Evolutionary conservation across 1,140 invertebrate genomes (phyloP), one percentile per base, ranked within the genome.

Genomic region (Polypedilum pembai): DNA sequence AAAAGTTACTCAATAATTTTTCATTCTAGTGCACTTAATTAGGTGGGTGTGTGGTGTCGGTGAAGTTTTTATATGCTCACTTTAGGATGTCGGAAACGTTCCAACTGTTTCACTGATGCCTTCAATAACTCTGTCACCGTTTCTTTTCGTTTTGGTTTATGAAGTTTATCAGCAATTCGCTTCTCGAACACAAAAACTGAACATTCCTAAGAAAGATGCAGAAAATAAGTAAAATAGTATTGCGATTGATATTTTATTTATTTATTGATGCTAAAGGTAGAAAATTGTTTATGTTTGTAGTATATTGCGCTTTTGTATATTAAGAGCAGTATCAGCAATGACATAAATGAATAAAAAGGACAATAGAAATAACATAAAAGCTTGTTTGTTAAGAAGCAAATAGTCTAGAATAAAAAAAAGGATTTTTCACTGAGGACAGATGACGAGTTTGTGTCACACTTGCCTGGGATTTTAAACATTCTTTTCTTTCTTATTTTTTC

Each of bases 131-230:
- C 95, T 0, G 94, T 91, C 63, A 98, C 92, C 5, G 89, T 92
- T 79, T 98, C 95, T 80, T 95, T 94, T 65, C 94, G 86, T 78
- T 95, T 94, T 3, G 94, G 94, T 79, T 96, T 98, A 84, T 96
- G 93, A 66, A 98, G 84, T 82, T 98, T 98, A 79, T 98, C 95
- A 0, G 94, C 94, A 17, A 90, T 89, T 76, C 92, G 89, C 81
- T 98, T 98, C 81, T 98, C 96, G 81, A 98, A 98, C 40, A 98
- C 85, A 84, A 98, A 98, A 75, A 98, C 90, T 0, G 95, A 97
- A 73, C 92, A 94, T 83, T 96, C 95, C 96, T 98, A 86, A 5
- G 86, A 88, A 79, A 79, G 82, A 79, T 77, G 73, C n/a, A 77
- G 74, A 56, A 75, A 21, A 56, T 66, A 17, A 66, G 3, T n/a